Conservation (phyloP, 2,888 invertebrate species). For the Lobophora halterata region DNA sequence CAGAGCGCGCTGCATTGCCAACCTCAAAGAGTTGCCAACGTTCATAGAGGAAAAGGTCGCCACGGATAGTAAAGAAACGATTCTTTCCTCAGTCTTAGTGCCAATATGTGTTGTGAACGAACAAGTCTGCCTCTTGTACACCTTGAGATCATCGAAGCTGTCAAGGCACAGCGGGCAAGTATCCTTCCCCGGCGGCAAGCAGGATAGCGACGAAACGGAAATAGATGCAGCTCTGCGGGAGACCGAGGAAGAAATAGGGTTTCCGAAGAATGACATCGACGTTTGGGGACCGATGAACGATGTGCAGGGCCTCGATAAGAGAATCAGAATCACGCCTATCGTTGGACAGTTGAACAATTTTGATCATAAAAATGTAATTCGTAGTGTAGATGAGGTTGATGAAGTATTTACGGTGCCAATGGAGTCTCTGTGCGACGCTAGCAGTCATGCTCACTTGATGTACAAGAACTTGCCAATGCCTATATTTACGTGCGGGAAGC, state of each 20-base stretch:
- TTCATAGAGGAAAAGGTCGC: constrained; percentile 38
- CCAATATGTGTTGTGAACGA: constrained; percentile 87
- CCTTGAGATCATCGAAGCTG: constrained; percentile 87
- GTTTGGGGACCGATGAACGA: constrained; percentile 82
- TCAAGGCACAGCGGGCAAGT: constrained; percentile 91
- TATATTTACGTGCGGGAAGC: constrained; percentile 76
- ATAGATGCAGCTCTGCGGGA: constrained; percentile 91
- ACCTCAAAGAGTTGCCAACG: constrained; percentile 80
- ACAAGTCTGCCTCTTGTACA: constrained; percentile 89
- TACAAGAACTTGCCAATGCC: constrained; percentile 76
- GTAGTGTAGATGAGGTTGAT: constrained; percentile 88
- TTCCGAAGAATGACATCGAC: constrained; percentile 80
- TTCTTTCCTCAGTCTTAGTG: constrained; percentile 89
- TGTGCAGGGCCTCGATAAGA: constrained; percentile 53
- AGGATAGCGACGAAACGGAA: constrained; percentile 82
- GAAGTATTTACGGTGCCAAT: constrained; percentile 87
- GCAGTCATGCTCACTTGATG: constrained; percentile 82
- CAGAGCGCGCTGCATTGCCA: constrained; percentile 79
- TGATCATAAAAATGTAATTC: constrained; percentile 69
- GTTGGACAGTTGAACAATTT: constrained; percentile 82
- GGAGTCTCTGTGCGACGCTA: constrained; percentile 81
- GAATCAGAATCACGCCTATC: constrained; percentile 85
- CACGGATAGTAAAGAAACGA: constrained; percentile 44
- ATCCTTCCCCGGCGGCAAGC: constrained; percentile 92
- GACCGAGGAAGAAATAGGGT: constrained; percentile 93